Evolutionary conservation across 1,140 invertebrate genomes (phyloP), one percentile per base, ranked within the genome.

Genomic region (Ganaspis sp.): DNA sequence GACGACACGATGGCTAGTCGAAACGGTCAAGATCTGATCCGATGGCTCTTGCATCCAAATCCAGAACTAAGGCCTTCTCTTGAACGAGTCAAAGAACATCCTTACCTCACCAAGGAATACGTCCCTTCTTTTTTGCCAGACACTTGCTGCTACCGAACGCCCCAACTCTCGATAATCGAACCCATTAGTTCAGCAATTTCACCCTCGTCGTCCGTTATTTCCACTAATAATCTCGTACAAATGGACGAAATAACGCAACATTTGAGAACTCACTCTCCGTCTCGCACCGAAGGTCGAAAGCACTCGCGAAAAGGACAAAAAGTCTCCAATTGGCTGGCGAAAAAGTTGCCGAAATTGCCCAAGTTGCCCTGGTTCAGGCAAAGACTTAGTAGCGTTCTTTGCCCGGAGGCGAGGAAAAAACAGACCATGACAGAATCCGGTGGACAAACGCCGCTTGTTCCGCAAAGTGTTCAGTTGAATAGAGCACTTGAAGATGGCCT

Each of bases 11-110:
- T 91, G 9, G 88, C 94, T 3, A 86, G 81, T n/a, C 78, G 89
- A 4, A 87, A 90, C 12, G 94, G 94, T 0, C 89, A 91, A 69
- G 88, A 91, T 54, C 85, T 95, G 1, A 95, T 95, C 49, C 87
- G 85, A 4, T 89, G 91, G 81, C 83, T 95, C 34, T 88, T 95
- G 0, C 92, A 93, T 38, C 89, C 93, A 3, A 91, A 93, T 74
- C 94, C 94, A 0, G 86, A 91, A 42, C 85, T 93, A 9, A 86
- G 95, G 70, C 94, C 94, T 4, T 91, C 89, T 15, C 90, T 95
- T 75, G 89, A 92, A 8, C 87, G 92, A 75, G 86, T 95, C 53
- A 89, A 94, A 17, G 90, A 92, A 15, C 93, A 94, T 81, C 91
- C 93, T 70, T 95, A 95, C 82, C 94, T 95, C 80, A 92, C 89